These are phyloP conservation scores for Mamestra brassicae DNA, from an alignment of 2,888 invertebrate genomes.

Conservation along the genomic window DNA sequence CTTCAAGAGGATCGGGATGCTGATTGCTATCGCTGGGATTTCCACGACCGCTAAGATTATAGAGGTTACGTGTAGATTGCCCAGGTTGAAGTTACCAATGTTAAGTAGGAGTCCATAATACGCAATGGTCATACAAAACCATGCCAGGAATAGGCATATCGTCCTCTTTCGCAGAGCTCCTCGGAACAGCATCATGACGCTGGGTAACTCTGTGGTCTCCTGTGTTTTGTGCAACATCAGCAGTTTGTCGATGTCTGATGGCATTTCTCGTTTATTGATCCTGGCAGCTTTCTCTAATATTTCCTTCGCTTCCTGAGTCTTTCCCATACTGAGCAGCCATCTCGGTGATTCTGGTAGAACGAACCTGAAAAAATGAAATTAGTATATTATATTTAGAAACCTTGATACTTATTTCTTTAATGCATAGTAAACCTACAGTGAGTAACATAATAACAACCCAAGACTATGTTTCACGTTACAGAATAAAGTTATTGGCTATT, in stretches of 20 bases:
- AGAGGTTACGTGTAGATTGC: conserved; percentile 94
- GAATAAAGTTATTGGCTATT: conserved; percentile 30
- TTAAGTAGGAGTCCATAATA: conserved; percentile 95
- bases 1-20: conserved; percentile 94
- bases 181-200: conserved; percentile 92
- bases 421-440: conserved; percentile 1
- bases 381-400: neutral
- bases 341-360: conserved; percentile 95
- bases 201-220: conserved; percentile 86
- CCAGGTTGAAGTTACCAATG: conserved; percentile 93
- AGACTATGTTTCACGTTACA: conserved; percentile 19
- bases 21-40: conserved; percentile 94
- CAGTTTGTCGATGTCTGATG: conserved; percentile 93
- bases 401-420: conserved; percentile 1
- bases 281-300: conserved; percentile 92
- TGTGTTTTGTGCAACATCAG: conserved; percentile 89
- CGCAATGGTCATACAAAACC: conserved; percentile 95
- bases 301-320: conserved; percentile 92
- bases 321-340: conserved; percentile 94
- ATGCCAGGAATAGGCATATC: conserved; percentile 93
- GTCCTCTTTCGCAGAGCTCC: conserved; percentile 93
- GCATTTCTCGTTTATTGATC: conserved; percentile 92
- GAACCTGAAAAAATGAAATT: conserved; percentile 89
- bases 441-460: neutral
- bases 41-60: conserved; percentile 94